Conservation (phyloP, 2,888 invertebrate genomes). For the Acleris sparsana region DNA sequence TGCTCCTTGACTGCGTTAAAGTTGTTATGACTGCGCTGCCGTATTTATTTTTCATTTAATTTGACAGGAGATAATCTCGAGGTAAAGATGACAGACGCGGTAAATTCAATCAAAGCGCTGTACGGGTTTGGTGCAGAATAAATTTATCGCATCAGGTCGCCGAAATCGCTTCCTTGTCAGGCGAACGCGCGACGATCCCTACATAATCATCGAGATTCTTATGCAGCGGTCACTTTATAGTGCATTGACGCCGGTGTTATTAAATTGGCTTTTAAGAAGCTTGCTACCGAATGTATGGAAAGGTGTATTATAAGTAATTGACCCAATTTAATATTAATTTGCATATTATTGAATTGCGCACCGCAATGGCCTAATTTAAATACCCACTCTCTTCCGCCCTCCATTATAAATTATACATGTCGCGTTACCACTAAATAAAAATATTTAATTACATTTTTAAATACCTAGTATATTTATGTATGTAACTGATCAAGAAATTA, state of each 20-base stretch:
- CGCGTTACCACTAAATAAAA: no score
- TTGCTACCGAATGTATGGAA: conserved; percentile 15
- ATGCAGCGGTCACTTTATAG: conserved; percentile 3
- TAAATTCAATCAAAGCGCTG: conserved; percentile 38
- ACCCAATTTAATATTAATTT: conserved; percentile 5
- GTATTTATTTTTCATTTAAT: conserved; percentile 33
- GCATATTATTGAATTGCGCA: not conserved
- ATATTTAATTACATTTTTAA: not conserved
- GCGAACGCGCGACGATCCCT: conserved; percentile 28
- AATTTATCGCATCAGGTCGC: conserved; percentile 39
- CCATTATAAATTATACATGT: no score
- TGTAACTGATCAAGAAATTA: conserved; percentile 1
- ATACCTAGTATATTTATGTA: not conserved
- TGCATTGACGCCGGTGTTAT: conserved; percentile 10
- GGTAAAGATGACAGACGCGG: conserved; percentile 36
- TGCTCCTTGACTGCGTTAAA: conserved; percentile 15
- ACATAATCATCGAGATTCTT: conserved; percentile 22
- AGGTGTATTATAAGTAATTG: conserved; percentile 18
- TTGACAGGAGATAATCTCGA: conserved; percentile 36
- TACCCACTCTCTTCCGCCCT: not conserved
- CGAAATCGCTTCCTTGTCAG: conserved; percentile 38
- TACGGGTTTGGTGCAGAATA: conserved; percentile 40
- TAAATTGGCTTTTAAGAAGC: conserved; percentile 20
- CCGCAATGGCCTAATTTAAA: not conserved
- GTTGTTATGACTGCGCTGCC: conserved; percentile 32